These are phyloP conservation scores for Arbacia lixula DNA, from an alignment of 53 echinoderm and acorn worm species.

Conservation along the genomic window DNA sequence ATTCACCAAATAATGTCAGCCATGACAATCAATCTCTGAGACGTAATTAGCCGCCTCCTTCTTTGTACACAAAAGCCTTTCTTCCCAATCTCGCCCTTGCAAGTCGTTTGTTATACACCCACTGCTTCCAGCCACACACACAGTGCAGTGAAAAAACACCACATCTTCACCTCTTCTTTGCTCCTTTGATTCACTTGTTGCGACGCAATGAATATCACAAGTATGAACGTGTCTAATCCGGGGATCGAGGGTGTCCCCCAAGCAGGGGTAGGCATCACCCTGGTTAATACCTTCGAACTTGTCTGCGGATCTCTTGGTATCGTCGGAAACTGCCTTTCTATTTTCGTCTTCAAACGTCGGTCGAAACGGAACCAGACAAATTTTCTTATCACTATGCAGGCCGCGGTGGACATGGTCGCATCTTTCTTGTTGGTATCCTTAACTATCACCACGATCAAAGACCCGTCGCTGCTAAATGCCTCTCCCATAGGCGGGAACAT, in stretches of 20 bases:
- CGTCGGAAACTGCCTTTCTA: constrained; percentile 21
- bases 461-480: background rate
- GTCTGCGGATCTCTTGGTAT: constrained; percentile 25
- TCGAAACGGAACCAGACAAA: constrained; percentile 68
- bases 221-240: no score
- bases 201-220: no score
- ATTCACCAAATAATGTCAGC: no score
- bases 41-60: no score
- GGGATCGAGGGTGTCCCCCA: background rate
- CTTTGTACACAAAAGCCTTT: no score
- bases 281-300: constrained; percentile 22
- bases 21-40: no score
- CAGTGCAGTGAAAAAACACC: no score
- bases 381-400: constrained; percentile 77
- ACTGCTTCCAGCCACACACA: no score
- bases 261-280: background rate
- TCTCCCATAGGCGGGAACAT: constrained; percentile 31
- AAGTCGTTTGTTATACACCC: no score
- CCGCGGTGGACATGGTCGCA: constrained; percentile 67
- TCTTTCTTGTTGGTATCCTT: constrained; percentile 63
- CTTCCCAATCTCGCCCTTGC: no score
- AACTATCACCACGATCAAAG: constrained; percentile 52
- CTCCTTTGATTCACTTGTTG: no score
- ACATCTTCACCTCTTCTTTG: no score
- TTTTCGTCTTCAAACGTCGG: constrained; percentile 26